A percentile compares a stretch with the other conserved stretches of the same genome.
These are phyloP conservation scores for Prosapia bicincta DNA, from an alignment of 2,888 invertebrate species.

Conservation along the genomic window DNA sequence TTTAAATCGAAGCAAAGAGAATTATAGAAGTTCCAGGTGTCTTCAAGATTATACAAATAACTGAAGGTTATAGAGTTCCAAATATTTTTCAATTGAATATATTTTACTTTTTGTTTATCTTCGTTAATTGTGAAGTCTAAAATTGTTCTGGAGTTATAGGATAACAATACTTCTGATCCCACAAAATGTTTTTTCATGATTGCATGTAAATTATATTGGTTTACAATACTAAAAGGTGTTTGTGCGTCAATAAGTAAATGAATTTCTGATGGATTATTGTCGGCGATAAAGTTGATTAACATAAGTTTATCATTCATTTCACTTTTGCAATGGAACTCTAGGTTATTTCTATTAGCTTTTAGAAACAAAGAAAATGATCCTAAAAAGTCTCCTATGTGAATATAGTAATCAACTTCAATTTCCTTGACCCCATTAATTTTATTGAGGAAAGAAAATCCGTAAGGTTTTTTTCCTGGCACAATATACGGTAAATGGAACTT, in stretches of 20 bases:
- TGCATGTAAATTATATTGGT: not conserved
- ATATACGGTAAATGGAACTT: not conserved
- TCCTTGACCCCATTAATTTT: not conserved
- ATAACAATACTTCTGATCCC: conserved; percentile 7
- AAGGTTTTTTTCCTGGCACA: not conserved
- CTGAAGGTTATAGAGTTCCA: conserved; percentile 4
- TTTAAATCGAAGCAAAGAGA: conserved; percentile 12
- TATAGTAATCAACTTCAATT: not conserved
- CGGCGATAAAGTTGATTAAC: not conserved
- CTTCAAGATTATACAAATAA: conserved; percentile 8
- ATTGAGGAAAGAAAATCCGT: conserved; percentile 1
- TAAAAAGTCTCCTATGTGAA: not conserved
- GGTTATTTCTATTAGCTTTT: not conserved
- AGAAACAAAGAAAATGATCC: not conserved
- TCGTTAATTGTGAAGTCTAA: conserved; percentile 8
- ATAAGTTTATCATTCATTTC: not conserved
- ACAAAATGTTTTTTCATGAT: not conserved
- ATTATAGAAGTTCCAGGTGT: not conserved
- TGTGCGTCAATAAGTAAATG: not conserved
- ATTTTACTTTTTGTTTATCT: not conserved
- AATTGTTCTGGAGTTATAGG: conserved; percentile 10
- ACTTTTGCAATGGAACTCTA: not conserved
- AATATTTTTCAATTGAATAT: not conserved
- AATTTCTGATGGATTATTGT: not conserved
- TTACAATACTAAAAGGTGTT: conserved; percentile 1